Evolutionary conservation across 2,888 invertebrate genomes (phyloP), one percentile per base, ranked within the genome.

Genomic region (Drosophila engyochracea): DNA sequence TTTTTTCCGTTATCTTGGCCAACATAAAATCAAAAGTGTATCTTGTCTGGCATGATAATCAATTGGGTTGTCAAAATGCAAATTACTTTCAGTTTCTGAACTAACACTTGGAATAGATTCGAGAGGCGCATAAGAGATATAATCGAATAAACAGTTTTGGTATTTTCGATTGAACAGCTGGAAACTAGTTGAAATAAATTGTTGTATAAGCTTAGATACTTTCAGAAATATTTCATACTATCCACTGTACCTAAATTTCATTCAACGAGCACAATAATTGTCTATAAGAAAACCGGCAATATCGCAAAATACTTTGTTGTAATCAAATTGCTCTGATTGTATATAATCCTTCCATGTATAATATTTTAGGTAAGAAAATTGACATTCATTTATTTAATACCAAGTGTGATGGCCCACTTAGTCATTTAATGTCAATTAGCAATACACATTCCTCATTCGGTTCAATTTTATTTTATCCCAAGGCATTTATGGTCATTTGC

Each of bases 21-120:
- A 12, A 33, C 16, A 62, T n/a, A 28, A 53, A 68, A 69, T 41
- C 41, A 22, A 52, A 57, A 68, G 57, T 41, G 55, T 25, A 52
- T 22, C 2, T 30, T 47, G 37, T 16, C 4, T 61, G 30, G 47
- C 53, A 73, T 49, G 28, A 58, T 39, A 87, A 77, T 84, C 80
- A 84, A 79, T 74, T 84, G 79, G 74, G 67, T 70, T 65, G 72
- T 71, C 69, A 74, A 76, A 62, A 79, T 83, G 82, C 73, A 81
- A 83, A 83, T 74, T 54, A 12, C 47, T 60, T 65, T 59, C 35
- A 19, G 28, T 58, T 65, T 58, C 54, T 9, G 39, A 16, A 37
- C 12, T 10, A 12, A 22, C 9, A 30, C 14, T 35, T 22, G 16
- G 22, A 10, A 25, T 7, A 19, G 55, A 55, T 55, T 28, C 19